Conservation (phyloP, 2,888 invertebrate species). For the Hyppa rectilinea region DNA sequence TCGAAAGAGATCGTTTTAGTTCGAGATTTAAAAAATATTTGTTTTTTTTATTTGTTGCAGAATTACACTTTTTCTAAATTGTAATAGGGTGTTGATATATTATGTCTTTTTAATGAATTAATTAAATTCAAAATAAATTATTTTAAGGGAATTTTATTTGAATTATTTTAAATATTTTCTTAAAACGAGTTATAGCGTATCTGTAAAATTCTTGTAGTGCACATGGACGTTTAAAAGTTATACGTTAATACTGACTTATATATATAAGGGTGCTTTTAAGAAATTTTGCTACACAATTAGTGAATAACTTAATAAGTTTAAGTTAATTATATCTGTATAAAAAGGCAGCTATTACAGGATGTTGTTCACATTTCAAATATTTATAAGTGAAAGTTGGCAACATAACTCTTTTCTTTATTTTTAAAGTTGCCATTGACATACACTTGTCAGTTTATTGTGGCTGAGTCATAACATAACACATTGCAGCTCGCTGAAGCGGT, state of each 20-base stretch:
- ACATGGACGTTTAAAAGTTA: background rate
- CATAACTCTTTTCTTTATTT: conserved; percentile 3
- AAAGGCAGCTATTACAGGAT: background rate
- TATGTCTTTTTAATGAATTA: too few relatives aligned
- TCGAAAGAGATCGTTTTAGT: background rate
- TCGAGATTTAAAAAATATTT: conserved; percentile 8
- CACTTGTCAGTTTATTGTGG: conserved; percentile 43
- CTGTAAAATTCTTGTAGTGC: background rate
- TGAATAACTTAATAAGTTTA: too few relatives aligned
- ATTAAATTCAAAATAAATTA: too few relatives aligned
- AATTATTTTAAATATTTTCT: background rate
- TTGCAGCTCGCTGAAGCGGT: conserved; percentile 38
- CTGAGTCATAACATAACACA: conserved; percentile 34
- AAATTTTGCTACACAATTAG: background rate
- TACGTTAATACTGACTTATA: background rate
- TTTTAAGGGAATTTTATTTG: too few relatives aligned
- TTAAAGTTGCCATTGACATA: conserved; percentile 21
- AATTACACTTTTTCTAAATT: background rate
- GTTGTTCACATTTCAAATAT: background rate
- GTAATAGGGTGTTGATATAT: too few relatives aligned
- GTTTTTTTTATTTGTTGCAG: background rate
- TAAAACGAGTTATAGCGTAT: background rate
- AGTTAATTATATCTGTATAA: background rate
- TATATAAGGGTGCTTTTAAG: background rate
- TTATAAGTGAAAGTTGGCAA: conserved; percentile 3